Evolutionary conservation across 2,113 vertebrate genomes (phyloP).

Genomic region (Dolichallabes microphthalmus): DNA sequence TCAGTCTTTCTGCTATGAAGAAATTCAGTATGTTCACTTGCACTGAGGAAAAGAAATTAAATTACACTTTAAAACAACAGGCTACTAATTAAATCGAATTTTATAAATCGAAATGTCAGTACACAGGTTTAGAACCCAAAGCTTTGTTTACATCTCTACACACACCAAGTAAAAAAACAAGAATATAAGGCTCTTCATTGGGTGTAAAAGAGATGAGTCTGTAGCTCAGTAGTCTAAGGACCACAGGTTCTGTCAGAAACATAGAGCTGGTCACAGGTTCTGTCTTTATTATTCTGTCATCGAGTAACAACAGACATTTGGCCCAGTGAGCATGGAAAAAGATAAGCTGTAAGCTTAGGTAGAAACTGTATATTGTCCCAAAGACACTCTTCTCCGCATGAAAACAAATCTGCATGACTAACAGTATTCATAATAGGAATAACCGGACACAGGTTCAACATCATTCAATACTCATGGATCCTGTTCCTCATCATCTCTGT

Average conservation of each 20-base stretch:
- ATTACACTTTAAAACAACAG: not conserved
- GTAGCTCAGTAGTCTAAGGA: slow-evolving; percentile 16
- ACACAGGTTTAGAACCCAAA: not conserved
- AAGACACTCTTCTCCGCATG: not conserved
- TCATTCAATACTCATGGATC: not conserved
- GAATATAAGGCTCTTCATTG: not conserved
- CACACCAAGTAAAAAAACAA: not conserved
- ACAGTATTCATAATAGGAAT: too few relatives aligned
- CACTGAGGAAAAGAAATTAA: not conserved
- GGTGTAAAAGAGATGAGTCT: not conserved
- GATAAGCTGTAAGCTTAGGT: not conserved
- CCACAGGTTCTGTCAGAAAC: slow-evolving; percentile 7
- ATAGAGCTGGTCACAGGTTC: not conserved
- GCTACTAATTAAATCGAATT: not conserved
- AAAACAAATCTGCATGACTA: not conserved
- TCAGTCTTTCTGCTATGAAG: not conserved
- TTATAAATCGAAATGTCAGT: slow-evolving; percentile 10
- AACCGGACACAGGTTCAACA: too few relatives aligned
- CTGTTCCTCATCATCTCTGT: not conserved
- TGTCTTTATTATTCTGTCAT: not conserved
- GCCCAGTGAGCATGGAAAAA: not conserved
- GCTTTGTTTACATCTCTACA: not conserved
- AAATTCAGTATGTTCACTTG: not conserved
- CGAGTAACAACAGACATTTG: not conserved
- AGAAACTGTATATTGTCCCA: not conserved